Evolutionary conservation across 2,797 vertebrate species (phyloP).

Genomic region (Hypotaenidia okinawae): DNA sequence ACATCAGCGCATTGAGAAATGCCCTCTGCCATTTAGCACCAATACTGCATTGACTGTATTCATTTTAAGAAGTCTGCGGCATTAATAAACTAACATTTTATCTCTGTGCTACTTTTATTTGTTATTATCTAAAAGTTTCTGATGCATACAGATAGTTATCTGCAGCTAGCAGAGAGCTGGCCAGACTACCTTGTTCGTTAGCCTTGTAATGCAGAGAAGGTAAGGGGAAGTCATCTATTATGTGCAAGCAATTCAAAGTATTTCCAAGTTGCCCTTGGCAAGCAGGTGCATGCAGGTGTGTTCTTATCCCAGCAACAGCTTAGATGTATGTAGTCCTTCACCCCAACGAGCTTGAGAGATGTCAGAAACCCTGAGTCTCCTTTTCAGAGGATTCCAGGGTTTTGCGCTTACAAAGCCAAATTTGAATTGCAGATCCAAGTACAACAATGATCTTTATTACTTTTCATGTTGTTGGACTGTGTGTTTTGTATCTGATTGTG

Average conservation of each 20-base stretch:
- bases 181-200: background rate
- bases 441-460: background rate
- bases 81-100: background rate
- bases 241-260: constrained; percentile 10
- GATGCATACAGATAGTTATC: background rate
- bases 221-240: background rate
- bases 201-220: background rate
- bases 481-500: background rate
- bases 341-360: background rate
- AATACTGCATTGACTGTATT: background rate
- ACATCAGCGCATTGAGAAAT: background rate
- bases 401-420: background rate
- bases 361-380: background rate
- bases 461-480: background rate
- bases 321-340: background rate
- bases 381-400: background rate
- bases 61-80: background rate
- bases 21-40: background rate
- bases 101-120: background rate
- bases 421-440: background rate
- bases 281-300: constrained; percentile 34
- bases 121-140: background rate
- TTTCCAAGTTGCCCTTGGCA: constrained; percentile 43
- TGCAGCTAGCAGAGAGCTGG: background rate
- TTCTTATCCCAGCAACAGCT: background rate